Base-by-base conservation (phyloP, 2,888 invertebrate genomes). In the Halocaridina rubra region DNA sequence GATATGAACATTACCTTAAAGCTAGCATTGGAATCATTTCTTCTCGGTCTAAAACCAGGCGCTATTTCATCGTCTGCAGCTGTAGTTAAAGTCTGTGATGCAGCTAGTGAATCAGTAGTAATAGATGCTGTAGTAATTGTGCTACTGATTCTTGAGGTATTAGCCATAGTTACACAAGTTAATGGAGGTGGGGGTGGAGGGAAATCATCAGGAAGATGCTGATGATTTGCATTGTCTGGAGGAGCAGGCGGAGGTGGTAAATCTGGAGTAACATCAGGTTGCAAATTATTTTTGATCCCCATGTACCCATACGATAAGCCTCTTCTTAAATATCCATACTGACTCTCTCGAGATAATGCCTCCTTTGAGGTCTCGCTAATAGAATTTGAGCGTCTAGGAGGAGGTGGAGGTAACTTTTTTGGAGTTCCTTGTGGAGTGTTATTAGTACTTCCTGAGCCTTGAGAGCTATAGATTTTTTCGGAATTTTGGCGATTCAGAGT, bases 21-120 rank as follows among this genome's bases (percentile, higher is more conserved):
- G 92, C 95, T 95, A 90, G 95, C 95, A 91, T 95, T 95, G 89
- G 95, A 95, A 61, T 95, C 95, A 89, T 95, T 95, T 88, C 95
- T 92, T 90, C 93, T 93, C 90, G 93, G 93, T 89, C 88, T 86
- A 46, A 87, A 86, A 19, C 75, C 69, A 27, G 80, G 46, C 16
- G 59, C 46, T 33, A 76, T 71, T 19, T 75, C 53, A 57, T 77
- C 80, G 8, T 77, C 32, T 92, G 91, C 32, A 94, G 93, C 16
- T 94, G 94, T 29, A 94, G 94, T 84, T 94, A 93, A 87, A 94
- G 94, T 1, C 96, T 92, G 89, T 96, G 94, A 0, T 95, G 96
- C 0, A 96, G 96, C 87, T 95, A 95, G 0, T 96, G 96, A 0
- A 96, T 96, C 76, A 95, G 93, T 85, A 7, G 85, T 84, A 57